Evolutionary conservation across 2,888 invertebrate genomes (phyloP), one percentile per base, ranked within the genome.

Genomic region (Melanchra persicariae): DNA sequence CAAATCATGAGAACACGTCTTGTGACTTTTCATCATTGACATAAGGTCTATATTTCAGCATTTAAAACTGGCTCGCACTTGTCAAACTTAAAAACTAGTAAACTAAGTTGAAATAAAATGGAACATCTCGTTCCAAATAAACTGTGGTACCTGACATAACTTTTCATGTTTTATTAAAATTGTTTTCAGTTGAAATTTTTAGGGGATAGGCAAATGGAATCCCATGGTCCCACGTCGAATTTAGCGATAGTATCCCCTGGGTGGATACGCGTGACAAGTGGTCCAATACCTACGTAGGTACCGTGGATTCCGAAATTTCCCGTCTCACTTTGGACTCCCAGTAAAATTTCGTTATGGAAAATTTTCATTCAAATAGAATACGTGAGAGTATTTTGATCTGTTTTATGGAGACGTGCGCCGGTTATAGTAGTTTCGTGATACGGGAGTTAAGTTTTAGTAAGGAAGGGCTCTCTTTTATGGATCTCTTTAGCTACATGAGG

Each of bases 221-320:
- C 90, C 89, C 90, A 80, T 78, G 86, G 76, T 91, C 90, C 91
- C 92, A 79, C 87, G 88, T 84, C 89, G 87, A 91, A 92, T 92
- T 92, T 89, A 85, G 86, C 81, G 79, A 85, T 82, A 81, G 65
- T 70, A 51, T 77, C 82, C 85, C 90, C 87, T 60, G 80, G 83
- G 85, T 85, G 74, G 72, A 66, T 68, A 86, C 72, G 87, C 90
- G 91, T 91, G 91, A 90, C 89, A 87, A 89, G 84, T 85, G 83
- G 77, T 74, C 80, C 84, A 87, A 85, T 87, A 85, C 84, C 82
- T 86, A 86, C 83, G 76, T 86, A 86, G 83, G 76, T 86, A 79
- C 76, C 69, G 75, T 81, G 82, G 79, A 86, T 88, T 85, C 77
- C 76, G 75, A 84, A 87, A 87, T 86, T 88, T 86, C 76, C 72